Percentiles rank a stretch among this genome's conserved stretches.
These are phyloP conservation scores for Pangasianodon hypophthalmus DNA, from an alignment of 2,113 vertebrate species.

Conservation along the genomic window DNA sequence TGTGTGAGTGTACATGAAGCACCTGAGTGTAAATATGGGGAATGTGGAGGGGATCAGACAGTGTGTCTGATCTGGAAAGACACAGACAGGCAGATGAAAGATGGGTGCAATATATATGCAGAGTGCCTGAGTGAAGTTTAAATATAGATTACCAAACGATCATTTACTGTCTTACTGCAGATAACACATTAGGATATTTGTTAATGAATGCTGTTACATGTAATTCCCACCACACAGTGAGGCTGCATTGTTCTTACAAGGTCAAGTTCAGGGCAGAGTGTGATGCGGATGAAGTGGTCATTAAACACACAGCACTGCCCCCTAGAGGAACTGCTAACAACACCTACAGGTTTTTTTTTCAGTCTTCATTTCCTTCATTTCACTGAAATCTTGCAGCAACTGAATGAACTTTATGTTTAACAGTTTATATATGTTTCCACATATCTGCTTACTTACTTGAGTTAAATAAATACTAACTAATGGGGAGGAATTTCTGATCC, in stretches of 20 bases:
- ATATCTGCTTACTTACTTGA: neutral
- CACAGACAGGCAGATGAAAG: neutral
- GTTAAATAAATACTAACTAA: neutral
- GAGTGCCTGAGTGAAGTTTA: neutral
- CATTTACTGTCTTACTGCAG: neutral
- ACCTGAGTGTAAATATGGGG: neutral
- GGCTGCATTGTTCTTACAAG: conserved; percentile 50
- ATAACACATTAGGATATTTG: neutral
- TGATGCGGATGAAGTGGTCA: conserved; percentile 47
- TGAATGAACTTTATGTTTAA: conserved; percentile 3
- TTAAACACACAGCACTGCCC: conserved; percentile 63
- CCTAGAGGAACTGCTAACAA: conserved; percentile 57
- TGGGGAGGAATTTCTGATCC: neutral
- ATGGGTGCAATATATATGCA: neutral
- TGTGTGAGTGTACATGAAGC: neutral
- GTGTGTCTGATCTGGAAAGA: neutral
- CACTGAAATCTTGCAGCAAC: neutral
- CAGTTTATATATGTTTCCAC: neutral
- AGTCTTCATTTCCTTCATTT: no score
- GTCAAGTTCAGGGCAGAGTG: conserved; percentile 75
- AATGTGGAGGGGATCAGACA: neutral
- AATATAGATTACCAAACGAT: neutral
- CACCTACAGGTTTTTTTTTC: neutral
- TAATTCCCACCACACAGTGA: neutral
- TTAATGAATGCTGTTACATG: neutral